Percentiles rank a stretch among this genome's conserved stretches.
These are phyloP conservation scores for Brachionus rubens DNA, from an alignment of 1,140 invertebrate genomes.

Conservation along the genomic window DNA sequence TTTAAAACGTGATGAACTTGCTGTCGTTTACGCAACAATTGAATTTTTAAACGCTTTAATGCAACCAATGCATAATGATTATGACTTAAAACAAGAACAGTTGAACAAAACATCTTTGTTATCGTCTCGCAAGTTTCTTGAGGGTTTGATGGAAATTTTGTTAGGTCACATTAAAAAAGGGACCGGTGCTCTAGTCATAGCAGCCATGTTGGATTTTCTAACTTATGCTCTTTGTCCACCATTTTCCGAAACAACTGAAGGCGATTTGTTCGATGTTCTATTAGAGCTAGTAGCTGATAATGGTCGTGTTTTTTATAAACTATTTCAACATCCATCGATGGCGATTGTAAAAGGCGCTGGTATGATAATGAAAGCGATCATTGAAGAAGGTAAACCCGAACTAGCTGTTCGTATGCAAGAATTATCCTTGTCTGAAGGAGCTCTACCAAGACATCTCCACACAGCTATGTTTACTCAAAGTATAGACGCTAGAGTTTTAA, in stretches of 20 bases:
- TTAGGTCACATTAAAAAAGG: conserved; percentile 62
- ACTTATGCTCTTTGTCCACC: conserved; percentile 98
- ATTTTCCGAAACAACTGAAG: conserved; percentile 97
- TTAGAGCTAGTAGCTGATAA: conserved; percentile 86
- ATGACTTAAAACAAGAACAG: conserved; percentile 88
- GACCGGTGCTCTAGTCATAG: conserved; percentile 68
- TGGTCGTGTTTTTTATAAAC: conserved; percentile 82
- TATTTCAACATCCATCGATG: conserved; percentile 92
- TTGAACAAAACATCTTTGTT: conserved; percentile 92
- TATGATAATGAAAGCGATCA: conserved; percentile 90
- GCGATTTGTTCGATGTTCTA: conserved; percentile 90
- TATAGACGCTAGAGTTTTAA: conserved; percentile 69
- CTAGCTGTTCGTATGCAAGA: conserved; percentile 91
- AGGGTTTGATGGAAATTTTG: conserved; percentile 92
- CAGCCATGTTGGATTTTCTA: conserved; percentile 93
- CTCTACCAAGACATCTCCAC: conserved; percentile 84
- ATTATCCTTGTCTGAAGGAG: conserved; percentile 91
- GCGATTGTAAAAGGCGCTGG: conserved; percentile 97
- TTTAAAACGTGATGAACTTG: conserved; percentile 80
- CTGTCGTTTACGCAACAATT: conserved; percentile 88
- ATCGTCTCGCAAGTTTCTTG: conserved; percentile 84
- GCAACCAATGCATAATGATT: conserved; percentile 97
- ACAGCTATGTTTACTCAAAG: conserved; percentile 82
- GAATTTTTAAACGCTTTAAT: conserved; percentile 95
- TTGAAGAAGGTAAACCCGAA: conserved; percentile 88